phyloP scores from a whole-genome alignment of 2,113 vertebrate species.

The Chiloscyllium plagiosum region DNA sequence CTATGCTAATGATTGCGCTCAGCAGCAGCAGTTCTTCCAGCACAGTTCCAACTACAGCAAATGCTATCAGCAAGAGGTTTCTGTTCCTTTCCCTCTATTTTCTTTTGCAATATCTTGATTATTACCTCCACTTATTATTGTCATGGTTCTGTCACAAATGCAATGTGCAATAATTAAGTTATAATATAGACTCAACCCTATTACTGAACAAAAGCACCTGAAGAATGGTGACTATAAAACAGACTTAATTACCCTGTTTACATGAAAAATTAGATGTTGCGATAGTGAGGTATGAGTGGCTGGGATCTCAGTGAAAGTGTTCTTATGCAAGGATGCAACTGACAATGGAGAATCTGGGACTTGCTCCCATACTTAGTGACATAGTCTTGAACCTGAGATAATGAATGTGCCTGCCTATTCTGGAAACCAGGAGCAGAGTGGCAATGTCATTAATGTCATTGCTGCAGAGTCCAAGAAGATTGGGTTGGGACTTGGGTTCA shows the following conservation, averaged over 20 bases:
- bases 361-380: not conserved
- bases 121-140: not conserved
- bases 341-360: not conserved
- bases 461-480: no score
- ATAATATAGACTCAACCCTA: not conserved
- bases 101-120: not conserved
- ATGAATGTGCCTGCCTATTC: not conserved
- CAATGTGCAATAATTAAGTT: not conserved
- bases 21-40: not conserved
- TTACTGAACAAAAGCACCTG: not conserved
- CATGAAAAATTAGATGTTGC: not conserved
- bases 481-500: no score
- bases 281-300: not conserved
- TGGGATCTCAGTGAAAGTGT: not conserved
- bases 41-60: not conserved
- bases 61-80: not conserved
- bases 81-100: not conserved
- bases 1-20: not conserved
- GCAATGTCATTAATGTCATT: no score
- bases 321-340: not conserved
- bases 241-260: not conserved
- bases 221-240: not conserved
- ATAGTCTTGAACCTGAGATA: not conserved
- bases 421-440: no score
- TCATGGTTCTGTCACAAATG: not conserved